phyloP scores from a whole-genome alignment of 2,888 invertebrate genomes.

The Melipona bicolor region DNA sequence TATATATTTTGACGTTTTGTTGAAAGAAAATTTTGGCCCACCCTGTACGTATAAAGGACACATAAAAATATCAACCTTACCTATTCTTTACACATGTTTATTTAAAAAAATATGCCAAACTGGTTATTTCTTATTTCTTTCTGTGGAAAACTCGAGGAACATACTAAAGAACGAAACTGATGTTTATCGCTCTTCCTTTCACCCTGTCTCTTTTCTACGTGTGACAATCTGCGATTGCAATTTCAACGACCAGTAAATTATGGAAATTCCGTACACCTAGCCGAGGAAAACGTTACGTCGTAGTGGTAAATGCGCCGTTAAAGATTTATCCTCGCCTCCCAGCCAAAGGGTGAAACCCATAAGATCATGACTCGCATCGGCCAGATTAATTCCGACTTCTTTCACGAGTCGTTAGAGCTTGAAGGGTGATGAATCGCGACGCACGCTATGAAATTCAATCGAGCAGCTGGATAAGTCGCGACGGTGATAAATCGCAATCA shows the following conservation, averaged over 20 bases:
- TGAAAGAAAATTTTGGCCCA: too few species aligned
- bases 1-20: too few species aligned
- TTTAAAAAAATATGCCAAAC: too few species aligned
- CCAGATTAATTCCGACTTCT: constrained; percentile 61
- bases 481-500: neutral
- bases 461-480: neutral
- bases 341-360: neutral
- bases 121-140: too few species aligned
- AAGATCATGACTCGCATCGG: neutral
- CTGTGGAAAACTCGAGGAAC: neutral
- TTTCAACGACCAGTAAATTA: constrained; percentile 5
- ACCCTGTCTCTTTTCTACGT: neutral
- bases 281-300: neutral
- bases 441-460: constrained; percentile 21
- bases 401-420: constrained; percentile 63
- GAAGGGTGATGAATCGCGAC: constrained; percentile 41
- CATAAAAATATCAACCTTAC: too few species aligned
- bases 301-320: constrained; percentile 6
- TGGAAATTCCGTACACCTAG: neutral
- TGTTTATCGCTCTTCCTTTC: neutral
- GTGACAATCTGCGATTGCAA: neutral
- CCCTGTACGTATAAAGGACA: too few species aligned
- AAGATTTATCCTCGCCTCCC: constrained; percentile 13
- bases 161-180: neutral
- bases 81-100: too few species aligned